These are phyloP conservation scores for Pantherophis guttatus DNA, from an alignment of 2,113 vertebrate genomes.

Conservation along the genomic window DNA sequence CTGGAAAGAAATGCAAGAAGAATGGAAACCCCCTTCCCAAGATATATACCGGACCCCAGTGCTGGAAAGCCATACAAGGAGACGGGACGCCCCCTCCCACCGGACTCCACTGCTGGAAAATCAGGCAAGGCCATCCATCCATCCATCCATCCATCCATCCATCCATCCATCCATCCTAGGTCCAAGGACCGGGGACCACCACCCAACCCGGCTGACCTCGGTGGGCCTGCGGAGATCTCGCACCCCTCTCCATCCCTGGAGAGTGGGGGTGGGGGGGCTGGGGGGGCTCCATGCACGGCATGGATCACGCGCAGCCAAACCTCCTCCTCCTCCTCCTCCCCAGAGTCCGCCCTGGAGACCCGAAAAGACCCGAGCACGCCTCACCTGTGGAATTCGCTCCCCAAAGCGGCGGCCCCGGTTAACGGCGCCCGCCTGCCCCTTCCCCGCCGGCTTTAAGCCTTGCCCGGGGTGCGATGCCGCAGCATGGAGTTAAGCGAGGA, in stretches of 20 bases:
- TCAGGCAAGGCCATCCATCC: too few relatives aligned
- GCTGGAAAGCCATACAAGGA: too few relatives aligned
- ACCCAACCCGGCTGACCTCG: too few relatives aligned
- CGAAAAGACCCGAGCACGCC: neutral
- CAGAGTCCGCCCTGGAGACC: neutral
- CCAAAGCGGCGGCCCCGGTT: neutral
- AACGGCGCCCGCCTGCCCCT: neutral
- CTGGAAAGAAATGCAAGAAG: neutral
- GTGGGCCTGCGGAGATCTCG: neutral
- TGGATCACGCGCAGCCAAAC: neutral
- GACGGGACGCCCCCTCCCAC: too few relatives aligned
- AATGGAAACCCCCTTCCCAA: neutral
- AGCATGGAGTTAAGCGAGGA: neutral
- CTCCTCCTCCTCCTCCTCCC: too few relatives aligned
- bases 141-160: too few relatives aligned
- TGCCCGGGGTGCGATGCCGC: neutral
- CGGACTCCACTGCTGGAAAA: neutral
- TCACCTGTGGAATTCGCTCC: neutral
- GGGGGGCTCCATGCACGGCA: too few relatives aligned
- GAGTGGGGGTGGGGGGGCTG: too few relatives aligned
- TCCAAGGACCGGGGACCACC: neutral
- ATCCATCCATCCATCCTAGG: too few relatives aligned
- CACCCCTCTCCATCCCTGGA: neutral
- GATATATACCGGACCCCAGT: fast-evolving
- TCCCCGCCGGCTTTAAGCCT: neutral